Evolutionary conservation across 2,888 invertebrate genomes (phyloP).

Genomic region (Drosophila emarginata): DNA sequence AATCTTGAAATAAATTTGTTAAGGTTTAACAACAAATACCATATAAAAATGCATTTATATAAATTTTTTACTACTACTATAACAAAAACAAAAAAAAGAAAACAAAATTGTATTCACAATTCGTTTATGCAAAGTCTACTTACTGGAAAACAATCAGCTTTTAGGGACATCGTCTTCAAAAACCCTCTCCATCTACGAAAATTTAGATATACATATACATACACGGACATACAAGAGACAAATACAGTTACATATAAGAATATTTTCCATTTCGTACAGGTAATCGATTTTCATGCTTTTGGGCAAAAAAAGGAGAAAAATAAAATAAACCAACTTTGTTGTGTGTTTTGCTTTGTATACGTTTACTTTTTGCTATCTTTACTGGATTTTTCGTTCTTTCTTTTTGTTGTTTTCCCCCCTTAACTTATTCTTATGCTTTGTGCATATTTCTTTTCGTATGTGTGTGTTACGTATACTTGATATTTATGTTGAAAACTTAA

Average conservation of each 20-base stretch:
- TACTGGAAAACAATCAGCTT: constrained; percentile 68
- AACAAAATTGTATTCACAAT: constrained; percentile 42
- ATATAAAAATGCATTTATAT: constrained; percentile 61
- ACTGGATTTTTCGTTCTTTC: constrained; percentile 16
- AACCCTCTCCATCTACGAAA: constrained; percentile 12
- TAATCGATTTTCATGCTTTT: constrained; percentile 77
- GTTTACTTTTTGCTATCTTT: constrained; percentile 30
- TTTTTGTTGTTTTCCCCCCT: constrained; percentile 8
- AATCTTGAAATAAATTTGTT: constrained; percentile 9
- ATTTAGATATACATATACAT: constrained; percentile 1
- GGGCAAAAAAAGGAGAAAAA: constrained; percentile 70
- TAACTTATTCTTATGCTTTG: constrained; percentile 37
- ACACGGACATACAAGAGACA: constrained; percentile 28
- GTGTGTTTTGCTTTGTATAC: constrained; percentile 46
- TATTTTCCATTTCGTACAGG: constrained; percentile 72
- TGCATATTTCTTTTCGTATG: constrained; percentile 39
- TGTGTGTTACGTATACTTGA: constrained; percentile 64
- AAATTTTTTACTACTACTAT: constrained; percentile 15
- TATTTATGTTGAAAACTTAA: constrained; percentile 75
- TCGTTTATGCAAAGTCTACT: constrained; percentile 74
- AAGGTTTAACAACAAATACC: constrained; percentile 48
- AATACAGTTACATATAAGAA: constrained; percentile 23
- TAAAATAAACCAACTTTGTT: constrained; percentile 68
- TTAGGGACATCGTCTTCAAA: constrained; percentile 5
- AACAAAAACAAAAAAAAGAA: background rate